phyloP scores from a whole-genome alignment of 2,797 vertebrate genomes.

The Karalla daura region DNA sequence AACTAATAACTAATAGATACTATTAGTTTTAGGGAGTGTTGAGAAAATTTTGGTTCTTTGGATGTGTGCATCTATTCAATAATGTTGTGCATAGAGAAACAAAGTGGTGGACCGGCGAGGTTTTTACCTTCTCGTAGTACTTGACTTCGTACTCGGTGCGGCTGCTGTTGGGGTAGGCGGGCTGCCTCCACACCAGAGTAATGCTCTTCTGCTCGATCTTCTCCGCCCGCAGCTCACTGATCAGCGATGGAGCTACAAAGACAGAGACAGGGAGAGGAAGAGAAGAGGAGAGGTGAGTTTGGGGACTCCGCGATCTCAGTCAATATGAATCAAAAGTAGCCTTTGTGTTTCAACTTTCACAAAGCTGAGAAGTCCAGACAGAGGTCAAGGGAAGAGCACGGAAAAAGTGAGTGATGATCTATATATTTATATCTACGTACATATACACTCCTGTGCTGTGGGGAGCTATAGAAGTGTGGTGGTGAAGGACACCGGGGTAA shows the following conservation, averaged over 20 bases:
- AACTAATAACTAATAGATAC: background rate
- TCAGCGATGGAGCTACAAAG: constrained; percentile 82
- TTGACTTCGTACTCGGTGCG: constrained; percentile 93
- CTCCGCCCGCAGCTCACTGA: constrained; percentile 88
- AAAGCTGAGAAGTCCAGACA: background rate
- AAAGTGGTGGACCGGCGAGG: background rate
- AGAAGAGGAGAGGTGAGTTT: constrained; percentile 15
- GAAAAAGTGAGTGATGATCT: background rate
- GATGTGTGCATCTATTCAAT: too few relatives aligned
- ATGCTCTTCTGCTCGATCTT: constrained; percentile 92
- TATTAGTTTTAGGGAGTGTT: too few relatives aligned
- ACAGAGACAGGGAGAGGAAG: constrained; percentile 1
- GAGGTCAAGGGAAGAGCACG: constrained; percentile 6
- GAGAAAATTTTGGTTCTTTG: too few relatives aligned
- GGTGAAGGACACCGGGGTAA: background rate
- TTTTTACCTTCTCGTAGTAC: constrained; percentile 93
- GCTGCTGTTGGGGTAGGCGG: constrained; percentile 82
- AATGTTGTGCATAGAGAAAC: background rate
- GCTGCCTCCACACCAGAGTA: constrained; percentile 90
- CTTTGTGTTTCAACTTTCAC: constrained; percentile 10
- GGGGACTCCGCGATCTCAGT: constrained; percentile 6
- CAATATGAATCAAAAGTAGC: constrained; percentile 20
- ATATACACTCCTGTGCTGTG: background rate
- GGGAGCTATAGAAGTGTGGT: background rate
- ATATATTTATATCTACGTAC: too few relatives aligned